These are phyloP conservation scores for Dolichotis patagonum DNA, from an alignment of 2,113 vertebrate genomes.

Conservation along the genomic window DNA sequence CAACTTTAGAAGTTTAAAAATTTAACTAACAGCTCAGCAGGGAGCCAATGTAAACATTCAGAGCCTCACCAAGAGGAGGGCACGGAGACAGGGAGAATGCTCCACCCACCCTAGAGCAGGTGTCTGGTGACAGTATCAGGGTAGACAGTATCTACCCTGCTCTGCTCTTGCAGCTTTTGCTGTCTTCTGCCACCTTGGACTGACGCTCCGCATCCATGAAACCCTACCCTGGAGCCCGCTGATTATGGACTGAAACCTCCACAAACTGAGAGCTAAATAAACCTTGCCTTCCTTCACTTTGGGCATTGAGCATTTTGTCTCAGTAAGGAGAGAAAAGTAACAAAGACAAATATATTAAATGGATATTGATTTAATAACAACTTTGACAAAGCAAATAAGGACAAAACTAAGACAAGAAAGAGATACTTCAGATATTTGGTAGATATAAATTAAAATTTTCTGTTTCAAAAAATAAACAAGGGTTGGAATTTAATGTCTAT, in stretches of 20 bases:
- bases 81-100: not conserved
- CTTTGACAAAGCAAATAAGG: not conserved
- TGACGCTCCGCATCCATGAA: no score
- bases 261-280: not conserved
- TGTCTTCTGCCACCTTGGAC: not conserved
- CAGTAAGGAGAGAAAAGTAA: not conserved
- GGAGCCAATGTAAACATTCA: not conserved
- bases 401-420: not conserved
- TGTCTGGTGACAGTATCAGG: not conserved
- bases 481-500: not conserved
- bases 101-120: not conserved
- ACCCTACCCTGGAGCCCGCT: not conserved
- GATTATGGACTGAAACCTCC: not conserved
- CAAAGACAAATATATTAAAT: not conserved
- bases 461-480: not conserved
- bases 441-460: not conserved
- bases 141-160: no score
- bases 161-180: not conserved
- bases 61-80: not conserved
- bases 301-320: not conserved
- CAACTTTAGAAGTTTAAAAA: not conserved
- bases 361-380: not conserved
- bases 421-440: not conserved
- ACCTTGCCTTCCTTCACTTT: not conserved
- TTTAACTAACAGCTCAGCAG: not conserved